phyloP scores from a whole-genome alignment of 1,140 invertebrate genomes.

The Cotesia glomerata region DNA sequence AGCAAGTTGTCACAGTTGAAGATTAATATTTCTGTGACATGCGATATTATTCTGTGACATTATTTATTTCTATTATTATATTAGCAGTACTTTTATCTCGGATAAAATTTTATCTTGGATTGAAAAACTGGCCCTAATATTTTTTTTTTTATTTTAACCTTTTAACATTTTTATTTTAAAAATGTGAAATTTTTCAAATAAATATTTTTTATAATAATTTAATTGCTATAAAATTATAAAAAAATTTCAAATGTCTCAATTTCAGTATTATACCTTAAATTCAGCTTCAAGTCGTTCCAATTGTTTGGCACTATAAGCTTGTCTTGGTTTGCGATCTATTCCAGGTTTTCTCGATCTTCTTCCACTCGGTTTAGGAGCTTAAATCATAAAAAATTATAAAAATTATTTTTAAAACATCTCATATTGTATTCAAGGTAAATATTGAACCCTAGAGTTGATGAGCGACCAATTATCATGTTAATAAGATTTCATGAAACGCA shows the following conservation, averaged over 20 bases:
- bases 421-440: background rate
- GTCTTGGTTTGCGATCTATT: constrained; percentile 89
- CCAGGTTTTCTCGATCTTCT: constrained; percentile 83
- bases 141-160: no score
- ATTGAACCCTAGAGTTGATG: background rate
- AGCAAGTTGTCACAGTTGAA: no score
- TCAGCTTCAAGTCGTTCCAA: constrained; percentile 88
- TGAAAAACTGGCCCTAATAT: no score
- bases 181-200: no score
- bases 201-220: no score
- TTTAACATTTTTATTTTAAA: no score
- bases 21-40: no score
- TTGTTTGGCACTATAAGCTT: constrained; percentile 94
- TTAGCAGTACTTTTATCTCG: no score
- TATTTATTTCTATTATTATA: no score
- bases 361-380: constrained; percentile 79
- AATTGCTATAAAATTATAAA: background rate
- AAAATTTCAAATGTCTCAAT: background rate
- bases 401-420: no score
- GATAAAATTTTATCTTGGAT: no score
- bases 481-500: background rate
- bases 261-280: constrained; percentile 74
- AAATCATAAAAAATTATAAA: constrained; percentile 40
- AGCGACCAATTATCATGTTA: constrained; percentile 1
- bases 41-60: no score